These are phyloP conservation scores for Phortica variegata DNA, from an alignment of 1,140 invertebrate species.

Conservation along the genomic window DNA sequence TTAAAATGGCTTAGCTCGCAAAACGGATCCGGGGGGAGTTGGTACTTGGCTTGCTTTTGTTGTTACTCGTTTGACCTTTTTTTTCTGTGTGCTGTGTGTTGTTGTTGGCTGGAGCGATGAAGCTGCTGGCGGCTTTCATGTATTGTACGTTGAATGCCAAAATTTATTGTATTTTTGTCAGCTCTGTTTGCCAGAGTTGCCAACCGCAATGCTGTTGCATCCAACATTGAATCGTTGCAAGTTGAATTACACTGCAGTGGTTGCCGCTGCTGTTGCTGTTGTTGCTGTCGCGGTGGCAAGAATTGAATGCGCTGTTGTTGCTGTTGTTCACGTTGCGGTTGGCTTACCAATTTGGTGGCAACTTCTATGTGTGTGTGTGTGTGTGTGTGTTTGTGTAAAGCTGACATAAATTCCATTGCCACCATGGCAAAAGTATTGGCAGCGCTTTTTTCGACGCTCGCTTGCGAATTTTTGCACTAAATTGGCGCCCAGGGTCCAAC, in stretches of 20 bases:
- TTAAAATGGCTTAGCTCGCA: no score
- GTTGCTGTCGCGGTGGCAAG: no score
- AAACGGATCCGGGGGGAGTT: no score
- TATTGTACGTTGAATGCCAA: constrained; percentile 11
- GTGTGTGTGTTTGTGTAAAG: constrained; percentile 23
- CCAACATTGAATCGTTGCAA: no score
- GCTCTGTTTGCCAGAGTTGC: neutral
- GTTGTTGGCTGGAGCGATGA: constrained; percentile 32
- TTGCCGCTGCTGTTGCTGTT: neutral
- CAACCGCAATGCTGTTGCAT: no score
- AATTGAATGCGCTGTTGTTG: no score
- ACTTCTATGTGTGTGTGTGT: no score
- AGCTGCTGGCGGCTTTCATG: constrained; percentile 15
- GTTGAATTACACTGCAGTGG: neutral
- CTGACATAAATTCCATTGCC: constrained; percentile 43
- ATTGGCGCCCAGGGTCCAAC: constrained; percentile 13
- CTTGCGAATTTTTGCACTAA: no score
- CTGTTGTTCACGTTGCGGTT: no score
- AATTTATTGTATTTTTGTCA: constrained; percentile 35
- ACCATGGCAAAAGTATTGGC: constrained; percentile 37
- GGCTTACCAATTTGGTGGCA: no score
- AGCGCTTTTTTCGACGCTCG: no score
- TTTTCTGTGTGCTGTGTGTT: neutral
- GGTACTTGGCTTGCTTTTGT: no score
- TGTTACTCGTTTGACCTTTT: neutral